phyloP scores from a whole-genome alignment of 2,797 vertebrate genomes.

The Poeciliopsis turneri region DNA sequence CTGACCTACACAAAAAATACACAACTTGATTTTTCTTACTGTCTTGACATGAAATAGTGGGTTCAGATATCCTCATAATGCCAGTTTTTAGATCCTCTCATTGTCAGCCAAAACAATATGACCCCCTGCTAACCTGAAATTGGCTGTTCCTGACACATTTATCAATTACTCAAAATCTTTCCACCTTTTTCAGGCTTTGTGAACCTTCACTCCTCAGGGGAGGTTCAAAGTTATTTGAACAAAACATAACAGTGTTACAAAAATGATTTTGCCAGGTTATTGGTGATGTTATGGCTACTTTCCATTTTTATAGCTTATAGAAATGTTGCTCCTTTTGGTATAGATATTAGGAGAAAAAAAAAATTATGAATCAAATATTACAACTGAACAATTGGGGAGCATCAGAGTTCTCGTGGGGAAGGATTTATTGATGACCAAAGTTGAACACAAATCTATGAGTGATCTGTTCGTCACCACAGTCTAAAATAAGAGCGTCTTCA shows the following conservation, averaged over 20 bases:
- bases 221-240: neutral
- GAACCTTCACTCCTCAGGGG: neutral
- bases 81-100: neutral
- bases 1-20: neutral
- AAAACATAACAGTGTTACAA: neutral
- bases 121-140: neutral
- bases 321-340: conserved; percentile 13
- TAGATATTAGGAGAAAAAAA: neutral
- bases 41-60: neutral
- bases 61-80: neutral
- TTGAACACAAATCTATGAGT: conserved; percentile 25
- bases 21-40: neutral
- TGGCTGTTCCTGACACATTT: neutral
- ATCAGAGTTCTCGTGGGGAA: conserved; percentile 2
- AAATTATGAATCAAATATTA: neutral
- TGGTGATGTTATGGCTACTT: neutral
- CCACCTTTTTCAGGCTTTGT: neutral
- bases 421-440: conserved; percentile 22
- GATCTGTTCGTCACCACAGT: conserved; percentile 35
- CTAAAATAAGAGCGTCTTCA: conserved; percentile 43
- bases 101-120: neutral
- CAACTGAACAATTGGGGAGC: conserved; percentile 10
- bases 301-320: neutral
- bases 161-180: neutral
- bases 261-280: neutral